Conservation (phyloP, 1,140 invertebrate genomes). For the Solenopsis fugax region DNA sequence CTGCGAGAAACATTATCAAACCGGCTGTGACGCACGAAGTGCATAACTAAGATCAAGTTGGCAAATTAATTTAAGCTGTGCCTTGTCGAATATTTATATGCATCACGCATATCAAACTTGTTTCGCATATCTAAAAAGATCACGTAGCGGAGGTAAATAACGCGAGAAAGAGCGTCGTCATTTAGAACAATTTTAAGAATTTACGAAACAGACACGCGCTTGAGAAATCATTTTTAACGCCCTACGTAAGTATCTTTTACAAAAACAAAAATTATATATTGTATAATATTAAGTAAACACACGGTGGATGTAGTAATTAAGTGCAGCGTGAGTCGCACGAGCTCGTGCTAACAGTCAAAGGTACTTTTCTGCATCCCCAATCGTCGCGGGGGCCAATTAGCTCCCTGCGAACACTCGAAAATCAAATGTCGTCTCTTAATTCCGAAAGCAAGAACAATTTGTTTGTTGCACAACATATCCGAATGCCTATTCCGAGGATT, state of each 20-base stretch:
- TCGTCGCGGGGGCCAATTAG: slow-evolving; percentile 5
- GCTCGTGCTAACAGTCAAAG: neutral
- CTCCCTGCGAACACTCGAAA: neutral
- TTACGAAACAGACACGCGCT: neutral
- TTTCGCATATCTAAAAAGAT: neutral
- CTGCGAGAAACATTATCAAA: neutral
- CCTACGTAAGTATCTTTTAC: neutral
- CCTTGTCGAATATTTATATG: neutral
- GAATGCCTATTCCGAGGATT: neutral
- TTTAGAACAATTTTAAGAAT: neutral
- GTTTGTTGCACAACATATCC: slow-evolving; percentile 15
- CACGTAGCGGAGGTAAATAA: neutral
- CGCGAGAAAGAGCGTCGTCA: neutral
- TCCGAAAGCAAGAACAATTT: slow-evolving; percentile 10
- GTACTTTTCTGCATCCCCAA: neutral
- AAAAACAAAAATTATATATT: slow-evolving; percentile 5
- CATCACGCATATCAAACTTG: neutral
- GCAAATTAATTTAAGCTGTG: neutral
- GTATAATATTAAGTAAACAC: neutral
- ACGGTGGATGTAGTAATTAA: neutral
- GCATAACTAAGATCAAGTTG: neutral
- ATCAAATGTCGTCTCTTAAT: neutral
- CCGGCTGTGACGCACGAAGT: neutral
- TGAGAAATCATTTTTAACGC: neutral
- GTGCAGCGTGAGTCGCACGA: neutral